Evolutionary conservation across 2,888 invertebrate species (phyloP).

Genomic region (Caenorhabditis macrosperma): DNA sequence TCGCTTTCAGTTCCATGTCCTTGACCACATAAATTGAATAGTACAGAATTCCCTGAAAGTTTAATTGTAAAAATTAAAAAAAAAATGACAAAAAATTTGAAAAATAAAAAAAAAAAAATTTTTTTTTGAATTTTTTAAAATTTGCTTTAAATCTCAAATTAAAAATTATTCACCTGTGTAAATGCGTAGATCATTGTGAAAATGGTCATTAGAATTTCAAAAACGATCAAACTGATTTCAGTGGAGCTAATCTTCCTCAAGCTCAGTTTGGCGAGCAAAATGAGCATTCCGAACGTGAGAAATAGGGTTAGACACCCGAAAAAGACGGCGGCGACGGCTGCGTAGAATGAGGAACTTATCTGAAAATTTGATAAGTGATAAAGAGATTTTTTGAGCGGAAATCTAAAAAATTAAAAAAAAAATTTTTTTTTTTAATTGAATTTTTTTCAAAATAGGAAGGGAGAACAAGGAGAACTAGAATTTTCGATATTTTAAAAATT

Average conservation of each 20-base stretch:
- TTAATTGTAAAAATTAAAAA: no score
- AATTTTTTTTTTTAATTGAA: no score
- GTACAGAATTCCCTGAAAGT: conserved; percentile 53
- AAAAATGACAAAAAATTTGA: no score
- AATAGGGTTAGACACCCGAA: conserved; percentile 50
- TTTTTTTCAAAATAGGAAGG: no score
- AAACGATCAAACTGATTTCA: conserved; percentile 48
- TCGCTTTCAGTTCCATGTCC: conserved; percentile 52
- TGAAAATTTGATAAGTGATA: conserved; percentile 10
- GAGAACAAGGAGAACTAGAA: no score
- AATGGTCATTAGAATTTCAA: conserved; percentile 59
- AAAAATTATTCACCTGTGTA: conserved; percentile 42
- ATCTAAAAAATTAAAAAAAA: background rate
- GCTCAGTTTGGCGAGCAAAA: conserved; percentile 32
- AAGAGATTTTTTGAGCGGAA: background rate
- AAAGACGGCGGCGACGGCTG: conserved; percentile 47
- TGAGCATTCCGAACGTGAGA: conserved; percentile 47
- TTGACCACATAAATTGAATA: conserved; percentile 50
- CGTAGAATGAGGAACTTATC: conserved; percentile 53
- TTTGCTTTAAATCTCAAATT: background rate
- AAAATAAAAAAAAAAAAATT: no score
- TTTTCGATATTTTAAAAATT: no score
- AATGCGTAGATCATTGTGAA: conserved; percentile 59
- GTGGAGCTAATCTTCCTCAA: conserved; percentile 37
- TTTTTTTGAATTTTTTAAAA: no score